These are phyloP conservation scores for Drosophila parvula DNA, from an alignment of 1,140 invertebrate species.

Conservation along the genomic window DNA sequence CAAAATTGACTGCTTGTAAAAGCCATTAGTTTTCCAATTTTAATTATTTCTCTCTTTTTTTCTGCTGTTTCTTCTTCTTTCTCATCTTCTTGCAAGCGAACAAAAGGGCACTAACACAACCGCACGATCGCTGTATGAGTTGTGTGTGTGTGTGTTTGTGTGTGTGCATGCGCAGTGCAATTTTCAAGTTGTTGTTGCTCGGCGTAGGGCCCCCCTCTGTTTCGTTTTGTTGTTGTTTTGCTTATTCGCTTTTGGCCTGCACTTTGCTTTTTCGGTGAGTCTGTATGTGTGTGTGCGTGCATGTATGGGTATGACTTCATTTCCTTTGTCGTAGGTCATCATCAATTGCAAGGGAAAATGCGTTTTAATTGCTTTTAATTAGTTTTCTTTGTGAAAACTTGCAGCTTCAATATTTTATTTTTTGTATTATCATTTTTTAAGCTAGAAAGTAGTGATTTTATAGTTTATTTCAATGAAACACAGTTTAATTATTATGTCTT, in stretches of 20 bases:
- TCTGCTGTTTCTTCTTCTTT: constrained; percentile 25
- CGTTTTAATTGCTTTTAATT: constrained; percentile 56
- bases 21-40: constrained; percentile 28
- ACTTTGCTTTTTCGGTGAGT: constrained; percentile 44
- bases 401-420: background rate
- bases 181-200: constrained; percentile 43
- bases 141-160: constrained; percentile 30
- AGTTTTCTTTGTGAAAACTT: constrained; percentile 23
- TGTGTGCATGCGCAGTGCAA: constrained; percentile 77
- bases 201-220: constrained; percentile 36
- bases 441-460: no score
- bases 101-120: constrained; percentile 71
- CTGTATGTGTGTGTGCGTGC: constrained; percentile 20
- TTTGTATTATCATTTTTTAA: background rate
- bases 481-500: no score
- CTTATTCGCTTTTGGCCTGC: constrained; percentile 57
- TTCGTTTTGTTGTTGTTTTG: constrained; percentile 42
- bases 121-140: constrained; percentile 5
- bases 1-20: background rate
- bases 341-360: constrained; percentile 70
- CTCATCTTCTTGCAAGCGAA: constrained; percentile 49
- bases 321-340: constrained; percentile 84
- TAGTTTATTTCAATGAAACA: no score
- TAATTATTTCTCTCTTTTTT: constrained; percentile 36
- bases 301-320: constrained; percentile 81